Evolutionary conservation across 2,113 vertebrate species (phyloP).

Genomic region (Astur gentilis): DNA sequence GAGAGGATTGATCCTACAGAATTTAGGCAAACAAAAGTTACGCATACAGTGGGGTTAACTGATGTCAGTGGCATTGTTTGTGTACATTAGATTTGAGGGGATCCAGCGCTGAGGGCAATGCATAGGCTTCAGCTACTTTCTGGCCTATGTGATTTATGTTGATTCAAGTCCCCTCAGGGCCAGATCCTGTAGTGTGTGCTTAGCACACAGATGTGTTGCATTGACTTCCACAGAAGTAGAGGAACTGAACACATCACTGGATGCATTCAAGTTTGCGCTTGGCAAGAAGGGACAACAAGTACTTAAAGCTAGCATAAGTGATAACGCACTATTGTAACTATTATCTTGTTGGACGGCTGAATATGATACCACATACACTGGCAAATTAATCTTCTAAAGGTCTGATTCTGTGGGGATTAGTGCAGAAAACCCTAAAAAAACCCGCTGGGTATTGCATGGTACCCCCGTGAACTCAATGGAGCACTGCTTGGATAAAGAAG

Average conservation of each 20-base stretch:
- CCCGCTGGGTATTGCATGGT: background rate
- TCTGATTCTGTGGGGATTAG: background rate
- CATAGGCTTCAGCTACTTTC: background rate
- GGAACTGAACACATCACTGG: constrained; percentile 25
- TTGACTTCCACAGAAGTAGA: constrained; percentile 43
- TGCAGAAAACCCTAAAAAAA: background rate
- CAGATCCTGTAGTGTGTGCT: constrained; percentile 17
- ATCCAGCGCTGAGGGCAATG: background rate
- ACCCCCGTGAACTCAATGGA: background rate
- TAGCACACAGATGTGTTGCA: constrained; percentile 31
- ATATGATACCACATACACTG: background rate
- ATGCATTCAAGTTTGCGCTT: constrained; percentile 3
- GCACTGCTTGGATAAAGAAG: background rate
- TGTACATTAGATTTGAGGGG: background rate
- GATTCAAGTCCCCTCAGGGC: background rate
- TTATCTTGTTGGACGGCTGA: background rate
- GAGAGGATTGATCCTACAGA: background rate
- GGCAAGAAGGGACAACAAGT: constrained; percentile 5
- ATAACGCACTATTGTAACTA: background rate
- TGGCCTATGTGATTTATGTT: background rate
- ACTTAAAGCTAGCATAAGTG: background rate
- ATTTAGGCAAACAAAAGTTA: background rate
- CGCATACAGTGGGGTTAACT: background rate
- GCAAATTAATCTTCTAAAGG: background rate
- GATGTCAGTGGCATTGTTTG: background rate